phyloP scores from a whole-genome alignment of 2,113 vertebrate species.

The Puffinus mauretanicus region DNA sequence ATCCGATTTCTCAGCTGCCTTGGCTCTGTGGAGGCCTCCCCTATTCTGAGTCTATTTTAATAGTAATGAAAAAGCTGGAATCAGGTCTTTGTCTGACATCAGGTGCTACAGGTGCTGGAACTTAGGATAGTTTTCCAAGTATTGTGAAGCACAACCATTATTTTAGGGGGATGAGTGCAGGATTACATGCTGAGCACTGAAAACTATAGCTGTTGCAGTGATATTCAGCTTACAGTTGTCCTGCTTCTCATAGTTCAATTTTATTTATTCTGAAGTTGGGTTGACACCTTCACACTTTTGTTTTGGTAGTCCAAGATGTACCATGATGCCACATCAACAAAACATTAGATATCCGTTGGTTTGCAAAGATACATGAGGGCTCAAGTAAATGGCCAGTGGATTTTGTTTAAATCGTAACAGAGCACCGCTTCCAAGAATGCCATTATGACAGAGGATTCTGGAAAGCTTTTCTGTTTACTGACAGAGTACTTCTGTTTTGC shows the following conservation, averaged over 20 bases:
- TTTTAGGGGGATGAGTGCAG: neutral
- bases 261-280: neutral
- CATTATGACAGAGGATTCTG: neutral
- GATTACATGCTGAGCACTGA: neutral
- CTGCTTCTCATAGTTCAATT: neutral
- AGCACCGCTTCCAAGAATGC: neutral
- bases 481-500: neutral
- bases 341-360: neutral
- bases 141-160: neutral
- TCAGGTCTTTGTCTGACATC: neutral
- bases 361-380: neutral
- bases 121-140: neutral
- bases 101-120: neutral
- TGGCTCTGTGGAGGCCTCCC: neutral
- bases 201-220: neutral
- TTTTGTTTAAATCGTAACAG: neutral
- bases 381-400: neutral
- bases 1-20: neutral
- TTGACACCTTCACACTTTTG: neutral
- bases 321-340: neutral
- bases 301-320: neutral
- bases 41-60: neutral
- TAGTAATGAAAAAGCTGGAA: neutral
- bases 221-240: neutral
- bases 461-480: slow-evolving; percentile 13